Base-by-base conservation (phyloP, 53 echinoderm and acorn worm genomes). In the Patiria pectinifera region DNA sequence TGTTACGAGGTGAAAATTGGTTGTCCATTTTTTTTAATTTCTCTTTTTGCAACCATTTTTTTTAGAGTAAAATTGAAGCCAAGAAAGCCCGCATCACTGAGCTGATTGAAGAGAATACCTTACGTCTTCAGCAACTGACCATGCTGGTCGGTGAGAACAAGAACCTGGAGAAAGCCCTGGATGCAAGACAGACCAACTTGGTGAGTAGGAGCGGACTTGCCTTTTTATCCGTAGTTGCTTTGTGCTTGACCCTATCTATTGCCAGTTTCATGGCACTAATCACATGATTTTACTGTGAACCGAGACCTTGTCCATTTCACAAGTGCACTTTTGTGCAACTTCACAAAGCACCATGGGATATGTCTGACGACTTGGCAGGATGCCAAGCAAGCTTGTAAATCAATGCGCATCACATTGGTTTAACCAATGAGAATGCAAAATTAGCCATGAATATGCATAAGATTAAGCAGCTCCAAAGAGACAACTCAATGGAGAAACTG, bases 151-250 rank as follows among this genome's bases (percentile, higher is more conserved):
- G 99, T 6, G 96, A 97, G 89, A 99, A 97, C 78, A 97, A 95
- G 83, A 94, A 94, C 59, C 81, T 99, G n/a, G 99, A 99, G 87
- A 99, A 95, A 48, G 95, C 93, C 0, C 87, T 99, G 13, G 99
- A 99, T 92, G 94, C 99, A 45, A 91, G 99, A 49, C 99, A 99
- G 86, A 99, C 97, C 15, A 99, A 95, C 88, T 79, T 98, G 93
- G 99, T 99, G 78, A 96, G 97, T 85, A 62, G 14, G 23, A 45
- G 1, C 21, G 13, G 21, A 19, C 18, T 12, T 18, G 35, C 2
- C 70, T 70, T 70, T 60, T 8, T 2, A 11, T 60, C 60, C 8
- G 2, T 60, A 8, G 12, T 8, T 35, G 35, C 35, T 35, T 35
- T 35, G 1, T 35, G 1, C 35, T 35, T 35, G 35, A 35, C 0